Base-by-base conservation (phyloP, 2,113 vertebrate species). In the Morphnarchus princeps region DNA sequence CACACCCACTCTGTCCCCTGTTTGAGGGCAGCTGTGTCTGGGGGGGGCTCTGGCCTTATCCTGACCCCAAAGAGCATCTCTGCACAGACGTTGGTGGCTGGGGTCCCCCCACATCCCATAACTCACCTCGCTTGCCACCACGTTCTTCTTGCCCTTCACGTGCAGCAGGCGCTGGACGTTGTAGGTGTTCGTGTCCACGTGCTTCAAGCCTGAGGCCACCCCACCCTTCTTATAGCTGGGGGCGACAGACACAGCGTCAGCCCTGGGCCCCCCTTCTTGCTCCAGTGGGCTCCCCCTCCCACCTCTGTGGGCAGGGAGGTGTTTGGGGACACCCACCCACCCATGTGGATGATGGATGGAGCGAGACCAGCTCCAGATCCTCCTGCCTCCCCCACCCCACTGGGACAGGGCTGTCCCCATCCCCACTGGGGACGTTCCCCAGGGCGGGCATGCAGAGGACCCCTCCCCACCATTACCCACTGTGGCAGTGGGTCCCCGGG, bases 121-220 rank as follows among this genome's bases (percentile, higher is more conserved):
- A 81, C 98, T 97, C 87, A 99, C 99, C 98, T 99, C 99, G 96
- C 96, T 95, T 2, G 99, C 99, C 34, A 97, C 79, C 71, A 99
- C 98, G 0, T 98, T 98, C 97, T 99, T 99, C 95, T 98, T 99
- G 84, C 99, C 99, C 95, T 99, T 99, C 62, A 99, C 98, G 0
- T 99, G 99, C 73, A 99, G 97, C 62, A 99, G 97, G 43, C 99
- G 97, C 89, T 93, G 98, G 58, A 99, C 13, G 0, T 99, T 97
- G 69, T 98, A 98, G 8, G 98, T 96, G 95, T 99, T 99, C 2
- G 98, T 99, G 91, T 99, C 98, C 84, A 98, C 98, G 0, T 98
- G 98, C 50, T 98, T 99, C 98, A 99, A 95, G 55, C 99, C 99
- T 0, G 99, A 99, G 43, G 98, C 98, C 55, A 99, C 98, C 0